These are phyloP conservation scores for Corvus moneduloides DNA, from an alignment of 2,113 vertebrate genomes.

Conservation along the genomic window DNA sequence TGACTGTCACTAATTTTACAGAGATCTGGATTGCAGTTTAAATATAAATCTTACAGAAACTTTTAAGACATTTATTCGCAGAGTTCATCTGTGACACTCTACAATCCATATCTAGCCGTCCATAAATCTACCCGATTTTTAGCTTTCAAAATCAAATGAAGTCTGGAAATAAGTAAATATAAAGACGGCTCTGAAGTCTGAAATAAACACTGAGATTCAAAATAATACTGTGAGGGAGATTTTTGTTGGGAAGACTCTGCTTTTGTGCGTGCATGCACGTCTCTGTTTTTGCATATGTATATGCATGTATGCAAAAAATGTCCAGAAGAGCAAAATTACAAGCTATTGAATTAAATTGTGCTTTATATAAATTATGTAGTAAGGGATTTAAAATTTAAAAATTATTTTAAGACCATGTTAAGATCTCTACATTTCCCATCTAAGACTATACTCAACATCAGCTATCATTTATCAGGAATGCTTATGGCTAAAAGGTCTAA, in stretches of 20 bases:
- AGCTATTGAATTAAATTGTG: background rate
- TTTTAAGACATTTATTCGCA: background rate
- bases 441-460: background rate
- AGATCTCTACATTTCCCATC: background rate
- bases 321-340: background rate
- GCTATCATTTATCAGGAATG: background rate
- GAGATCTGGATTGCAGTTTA: background rate
- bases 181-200: background rate
- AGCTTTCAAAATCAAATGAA: background rate
- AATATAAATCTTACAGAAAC: background rate
- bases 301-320: background rate
- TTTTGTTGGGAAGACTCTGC: background rate
- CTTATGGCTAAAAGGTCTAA: background rate
- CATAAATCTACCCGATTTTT: background rate
- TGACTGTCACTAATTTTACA: background rate
- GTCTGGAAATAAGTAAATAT: background rate
- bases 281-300: background rate
- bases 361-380: background rate
- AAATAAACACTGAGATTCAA: background rate
- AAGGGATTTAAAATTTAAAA: background rate
- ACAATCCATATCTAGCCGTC: background rate
- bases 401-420: background rate
- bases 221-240: background rate
- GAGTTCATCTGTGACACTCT: background rate
- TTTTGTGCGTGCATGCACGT: background rate